Percentiles rank a stretch among this genome's conserved stretches.
These are phyloP conservation scores for Tyrophagus putrescentiae DNA, from an alignment of 1,140 invertebrate genomes.

Conservation along the genomic window DNA sequence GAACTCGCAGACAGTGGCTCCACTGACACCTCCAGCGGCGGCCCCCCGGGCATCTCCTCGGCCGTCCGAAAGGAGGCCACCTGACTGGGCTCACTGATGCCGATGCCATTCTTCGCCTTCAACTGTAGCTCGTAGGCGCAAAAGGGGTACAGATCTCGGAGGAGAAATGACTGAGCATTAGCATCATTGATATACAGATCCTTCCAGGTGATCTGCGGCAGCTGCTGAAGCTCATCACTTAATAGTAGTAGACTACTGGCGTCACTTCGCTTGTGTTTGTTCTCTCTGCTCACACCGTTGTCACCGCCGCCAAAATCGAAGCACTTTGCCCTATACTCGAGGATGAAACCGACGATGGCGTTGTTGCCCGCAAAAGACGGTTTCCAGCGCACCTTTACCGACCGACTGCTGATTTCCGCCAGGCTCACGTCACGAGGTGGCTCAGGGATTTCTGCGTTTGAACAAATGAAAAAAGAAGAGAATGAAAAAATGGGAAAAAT, in stretches of 20 bases:
- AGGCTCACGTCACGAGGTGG: slow-evolving; percentile 35
- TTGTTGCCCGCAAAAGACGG: slow-evolving; percentile 38
- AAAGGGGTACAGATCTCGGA: slow-evolving; percentile 64
- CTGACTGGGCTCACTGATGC: slow-evolving; percentile 74
- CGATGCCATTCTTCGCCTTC: slow-evolving; percentile 89
- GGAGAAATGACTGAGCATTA: slow-evolving; percentile 45
- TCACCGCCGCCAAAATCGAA: neutral
- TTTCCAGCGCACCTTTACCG: slow-evolving; percentile 34
- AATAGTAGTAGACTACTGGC: too few relatives aligned
- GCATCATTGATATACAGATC: slow-evolving; percentile 6
- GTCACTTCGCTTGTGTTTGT: neutral
- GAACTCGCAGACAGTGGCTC: slow-evolving; percentile 15
- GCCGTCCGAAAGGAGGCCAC: slow-evolving; percentile 62
- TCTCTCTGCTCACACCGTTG: neutral
- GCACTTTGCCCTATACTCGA: slow-evolving; percentile 27
- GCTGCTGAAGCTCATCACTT: too few relatives aligned
- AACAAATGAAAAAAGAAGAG: neutral
- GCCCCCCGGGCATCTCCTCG: slow-evolving; percentile 47
- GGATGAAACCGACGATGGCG: slow-evolving; percentile 35
- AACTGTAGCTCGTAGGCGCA: slow-evolving; percentile 89
- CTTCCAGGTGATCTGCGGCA: neutral
- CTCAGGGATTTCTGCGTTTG: slow-evolving; percentile 32
- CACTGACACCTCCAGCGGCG: slow-evolving; percentile 17
- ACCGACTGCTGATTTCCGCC: slow-evolving; percentile 32
- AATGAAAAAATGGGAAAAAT: neutral